Percentiles rank a stretch among this genome's conserved stretches.
Conservation (phyloP, 2,797 vertebrate species). For the Diceros bicornis region DNA sequence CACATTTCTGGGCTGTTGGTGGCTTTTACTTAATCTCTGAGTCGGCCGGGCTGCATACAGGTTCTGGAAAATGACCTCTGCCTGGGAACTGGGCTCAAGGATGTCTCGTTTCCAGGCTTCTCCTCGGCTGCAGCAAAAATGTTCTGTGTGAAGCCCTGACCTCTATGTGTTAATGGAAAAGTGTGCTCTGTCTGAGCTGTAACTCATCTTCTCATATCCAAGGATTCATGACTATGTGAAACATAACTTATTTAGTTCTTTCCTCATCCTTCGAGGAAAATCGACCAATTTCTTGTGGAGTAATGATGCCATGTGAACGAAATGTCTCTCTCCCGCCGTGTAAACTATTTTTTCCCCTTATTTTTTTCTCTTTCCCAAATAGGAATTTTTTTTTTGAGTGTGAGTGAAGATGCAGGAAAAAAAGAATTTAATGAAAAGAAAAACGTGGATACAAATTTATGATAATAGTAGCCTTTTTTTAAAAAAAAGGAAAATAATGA, state of each 20-base stretch:
- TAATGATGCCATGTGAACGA: background rate
- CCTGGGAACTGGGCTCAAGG: background rate
- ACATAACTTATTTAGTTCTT: background rate
- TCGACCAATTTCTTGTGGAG: background rate
- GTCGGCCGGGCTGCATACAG: background rate
- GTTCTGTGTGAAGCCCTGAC: background rate
- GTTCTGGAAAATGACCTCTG: background rate
- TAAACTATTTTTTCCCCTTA: background rate
- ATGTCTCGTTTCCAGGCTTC: background rate
- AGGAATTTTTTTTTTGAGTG: background rate
- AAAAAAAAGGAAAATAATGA: background rate
- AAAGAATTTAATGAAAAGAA: slow-evolving; percentile 21
- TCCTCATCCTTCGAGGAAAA: background rate
- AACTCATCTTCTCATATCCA: background rate
- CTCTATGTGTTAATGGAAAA: background rate
- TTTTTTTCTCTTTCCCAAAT: slow-evolving; percentile 21
- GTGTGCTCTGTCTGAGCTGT: background rate
- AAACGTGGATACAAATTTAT: background rate
- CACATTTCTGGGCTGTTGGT: background rate
- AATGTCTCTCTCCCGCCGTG: background rate
- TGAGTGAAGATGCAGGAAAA: slow-evolving; percentile 1
- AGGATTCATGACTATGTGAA: background rate
- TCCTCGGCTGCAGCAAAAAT: background rate
- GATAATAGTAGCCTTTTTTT: background rate
- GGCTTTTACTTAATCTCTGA: background rate